Conservation (phyloP, 2,888 invertebrate genomes). For the Macrophya alboannulata region DNA sequence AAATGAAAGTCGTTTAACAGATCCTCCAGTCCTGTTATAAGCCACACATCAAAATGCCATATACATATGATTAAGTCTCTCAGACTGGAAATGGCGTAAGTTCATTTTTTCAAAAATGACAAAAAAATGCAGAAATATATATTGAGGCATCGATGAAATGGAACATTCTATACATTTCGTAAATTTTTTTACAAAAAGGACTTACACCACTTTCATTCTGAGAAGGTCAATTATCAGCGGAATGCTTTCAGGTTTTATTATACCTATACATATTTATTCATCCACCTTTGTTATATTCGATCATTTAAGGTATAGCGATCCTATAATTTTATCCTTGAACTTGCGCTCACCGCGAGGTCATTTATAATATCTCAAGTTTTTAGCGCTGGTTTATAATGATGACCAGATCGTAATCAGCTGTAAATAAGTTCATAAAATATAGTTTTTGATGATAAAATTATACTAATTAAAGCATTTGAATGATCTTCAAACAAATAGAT, state of each 20-base stretch:
- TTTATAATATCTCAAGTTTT: not conserved
- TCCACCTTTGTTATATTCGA: not conserved
- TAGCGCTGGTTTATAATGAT: not conserved
- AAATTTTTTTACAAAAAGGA: not conserved
- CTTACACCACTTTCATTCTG: not conserved
- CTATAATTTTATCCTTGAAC: slow-evolving; percentile 32
- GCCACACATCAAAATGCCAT: not conserved
- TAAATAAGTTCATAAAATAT: not conserved
- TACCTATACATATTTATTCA: not conserved
- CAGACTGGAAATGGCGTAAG: not conserved
- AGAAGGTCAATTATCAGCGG: not conserved
- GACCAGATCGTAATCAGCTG: not conserved
- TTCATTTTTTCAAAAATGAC: not conserved
- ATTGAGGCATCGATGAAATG: not conserved
- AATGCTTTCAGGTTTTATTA: not conserved
- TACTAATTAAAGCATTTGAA: not conserved
- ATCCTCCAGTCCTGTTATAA: not conserved
- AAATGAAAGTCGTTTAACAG: slow-evolving; percentile 18
- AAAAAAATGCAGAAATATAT: not conserved
- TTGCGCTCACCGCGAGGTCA: slow-evolving; percentile 22
- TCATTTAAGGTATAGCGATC: not conserved
- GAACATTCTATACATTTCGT: too few relatives aligned
- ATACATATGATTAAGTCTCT: not conserved
- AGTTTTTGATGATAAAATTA: not conserved
- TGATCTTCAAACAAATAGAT: slow-evolving; percentile 12